These are phyloP conservation scores for Cephus pygmeus DNA, from an alignment of 2,888 invertebrate genomes.

Conservation along the genomic window DNA sequence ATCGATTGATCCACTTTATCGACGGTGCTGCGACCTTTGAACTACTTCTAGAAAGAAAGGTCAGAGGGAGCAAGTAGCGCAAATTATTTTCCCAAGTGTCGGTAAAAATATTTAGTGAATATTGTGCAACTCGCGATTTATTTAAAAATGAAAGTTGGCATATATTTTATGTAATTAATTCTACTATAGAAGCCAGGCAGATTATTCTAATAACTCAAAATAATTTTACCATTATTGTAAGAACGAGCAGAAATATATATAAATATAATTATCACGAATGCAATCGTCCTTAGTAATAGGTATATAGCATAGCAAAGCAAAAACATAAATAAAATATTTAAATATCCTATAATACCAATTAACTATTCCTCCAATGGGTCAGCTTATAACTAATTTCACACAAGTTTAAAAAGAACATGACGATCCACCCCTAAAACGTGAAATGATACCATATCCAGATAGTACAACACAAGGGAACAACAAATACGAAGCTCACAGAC, in stretches of 20 bases:
- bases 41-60: not conserved
- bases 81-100: not conserved
- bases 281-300: too few relatives aligned
- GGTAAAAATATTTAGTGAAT: not conserved
- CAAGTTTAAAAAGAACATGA: not conserved
- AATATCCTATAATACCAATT: too few relatives aligned
- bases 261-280: not conserved
- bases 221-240: not conserved
- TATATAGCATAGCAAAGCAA: too few relatives aligned
- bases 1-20: not conserved
- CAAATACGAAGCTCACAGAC: not conserved
- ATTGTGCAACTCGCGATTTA: not conserved
- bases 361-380: not conserved
- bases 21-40: not conserved
- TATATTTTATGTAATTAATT: too few relatives aligned
- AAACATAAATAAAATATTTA: too few relatives aligned
- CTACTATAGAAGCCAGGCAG: not conserved
- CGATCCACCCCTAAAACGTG: not conserved
- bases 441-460: not conserved
- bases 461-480: not conserved
- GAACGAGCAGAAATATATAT: not conserved
- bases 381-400: not conserved
- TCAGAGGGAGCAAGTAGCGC: not conserved
- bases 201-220: not conserved
- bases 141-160: too few relatives aligned